Conservation (phyloP, 2,797 vertebrate species). For the Bucorvus abyssinicus region DNA sequence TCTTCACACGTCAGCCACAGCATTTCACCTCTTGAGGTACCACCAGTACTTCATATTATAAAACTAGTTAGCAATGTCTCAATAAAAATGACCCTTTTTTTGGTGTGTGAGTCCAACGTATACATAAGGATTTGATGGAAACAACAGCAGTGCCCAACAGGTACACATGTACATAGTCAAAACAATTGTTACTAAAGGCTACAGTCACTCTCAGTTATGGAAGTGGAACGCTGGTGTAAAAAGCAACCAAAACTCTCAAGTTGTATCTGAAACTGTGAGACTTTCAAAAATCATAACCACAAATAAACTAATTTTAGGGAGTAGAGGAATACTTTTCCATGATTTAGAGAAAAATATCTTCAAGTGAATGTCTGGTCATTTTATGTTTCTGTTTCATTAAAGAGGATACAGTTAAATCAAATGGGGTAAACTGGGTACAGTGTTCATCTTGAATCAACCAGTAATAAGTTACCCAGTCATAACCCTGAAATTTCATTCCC, state of each 20-base stretch:
- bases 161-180: rapidly evolving
- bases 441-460: not conserved
- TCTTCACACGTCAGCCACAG: not conserved
- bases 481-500: not conserved
- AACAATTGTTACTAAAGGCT: not conserved
- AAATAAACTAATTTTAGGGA: not conserved
- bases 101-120: not conserved
- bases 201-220: not conserved
- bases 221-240: not conserved
- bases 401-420: not conserved
- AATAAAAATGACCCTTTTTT: not conserved
- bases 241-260: not conserved
- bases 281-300: not conserved
- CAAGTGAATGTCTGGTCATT: not conserved
- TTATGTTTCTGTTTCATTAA: not conserved
- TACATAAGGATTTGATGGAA: not conserved
- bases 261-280: not conserved
- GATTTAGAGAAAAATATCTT: not conserved
- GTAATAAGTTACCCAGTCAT: not conserved
- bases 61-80: not conserved
- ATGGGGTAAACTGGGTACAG: not conserved
- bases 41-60: not conserved
- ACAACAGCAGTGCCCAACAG: not conserved
- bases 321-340: not conserved
- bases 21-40: not conserved